Evolutionary conservation across 2,113 vertebrate genomes (phyloP).

Genomic region (Balaeniceps rex): DNA sequence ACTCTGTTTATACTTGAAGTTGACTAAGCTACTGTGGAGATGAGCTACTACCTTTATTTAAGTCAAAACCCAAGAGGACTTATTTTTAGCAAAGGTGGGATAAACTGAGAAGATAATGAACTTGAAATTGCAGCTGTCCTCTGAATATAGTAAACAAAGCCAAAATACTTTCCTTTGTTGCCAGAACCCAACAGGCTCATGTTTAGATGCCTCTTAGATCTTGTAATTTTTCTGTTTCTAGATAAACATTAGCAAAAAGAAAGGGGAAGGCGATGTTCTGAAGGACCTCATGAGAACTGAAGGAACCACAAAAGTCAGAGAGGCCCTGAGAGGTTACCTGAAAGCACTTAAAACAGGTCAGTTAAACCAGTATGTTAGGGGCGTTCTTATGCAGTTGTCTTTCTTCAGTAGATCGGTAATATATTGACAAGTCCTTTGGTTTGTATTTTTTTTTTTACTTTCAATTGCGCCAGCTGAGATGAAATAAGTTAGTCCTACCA

Average conservation of each 20-base stretch:
- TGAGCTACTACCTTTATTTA: neutral
- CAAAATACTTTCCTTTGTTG: neutral
- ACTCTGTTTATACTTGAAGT: neutral
- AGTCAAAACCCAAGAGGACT: neutral
- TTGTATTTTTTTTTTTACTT: neutral
- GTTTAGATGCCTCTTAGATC: neutral
- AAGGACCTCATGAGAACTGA: slow-evolving; percentile 73
- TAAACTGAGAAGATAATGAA: neutral
- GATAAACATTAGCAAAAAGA: slow-evolving; percentile 74
- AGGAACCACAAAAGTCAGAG: slow-evolving; percentile 66
- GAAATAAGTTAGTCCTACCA: neutral
- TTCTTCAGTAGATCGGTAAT: neutral
- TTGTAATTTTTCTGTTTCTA: slow-evolving; percentile 43
- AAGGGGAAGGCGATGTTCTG: slow-evolving; percentile 66
- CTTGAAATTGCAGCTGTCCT: neutral
- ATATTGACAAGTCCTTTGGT: fast-evolving
- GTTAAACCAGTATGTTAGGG: neutral
- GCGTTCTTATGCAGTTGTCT: neutral
- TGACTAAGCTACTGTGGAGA: neutral
- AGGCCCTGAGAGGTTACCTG: slow-evolving; percentile 71
- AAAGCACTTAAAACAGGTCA: slow-evolving; percentile 73
- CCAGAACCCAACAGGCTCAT: neutral
- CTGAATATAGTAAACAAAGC: neutral
- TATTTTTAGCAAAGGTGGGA: neutral
- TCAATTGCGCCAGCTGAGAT: neutral